These are phyloP conservation scores for Physocephala rufipes DNA, from an alignment of 2,888 invertebrate genomes.

Conservation along the genomic window DNA sequence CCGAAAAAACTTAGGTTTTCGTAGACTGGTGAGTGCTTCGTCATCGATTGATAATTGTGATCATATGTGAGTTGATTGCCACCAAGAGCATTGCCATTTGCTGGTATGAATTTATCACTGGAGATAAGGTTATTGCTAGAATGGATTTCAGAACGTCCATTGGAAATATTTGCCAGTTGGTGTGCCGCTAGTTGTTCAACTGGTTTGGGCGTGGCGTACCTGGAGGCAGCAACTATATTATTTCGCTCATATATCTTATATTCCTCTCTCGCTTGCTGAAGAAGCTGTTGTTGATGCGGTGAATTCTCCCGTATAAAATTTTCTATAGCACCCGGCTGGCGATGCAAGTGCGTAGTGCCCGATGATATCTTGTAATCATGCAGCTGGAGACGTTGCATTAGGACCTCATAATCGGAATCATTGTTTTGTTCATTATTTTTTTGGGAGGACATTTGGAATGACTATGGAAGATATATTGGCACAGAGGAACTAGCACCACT, in stretches of 20 bases:
- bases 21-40: conserved; percentile 71
- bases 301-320: conserved; percentile 52
- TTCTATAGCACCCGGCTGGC: conserved; percentile 55
- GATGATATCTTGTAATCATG: conserved; percentile 41
- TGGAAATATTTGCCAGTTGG: conserved; percentile 66
- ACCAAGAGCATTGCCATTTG: conserved; percentile 50
- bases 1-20: conserved; percentile 86
- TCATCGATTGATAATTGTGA: conserved; percentile 55
- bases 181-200: conserved; percentile 63
- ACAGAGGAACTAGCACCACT: conserved; percentile 16
- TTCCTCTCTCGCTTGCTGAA: conserved; percentile 70
- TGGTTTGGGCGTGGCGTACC: conserved; percentile 80
- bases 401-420: conserved; percentile 58
- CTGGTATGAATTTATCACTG: conserved; percentile 35
- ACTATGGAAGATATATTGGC: neutral
- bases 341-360: conserved; percentile 46
- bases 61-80: conserved; percentile 61
- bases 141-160: conserved; percentile 41
- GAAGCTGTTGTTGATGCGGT: conserved; percentile 56
- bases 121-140: conserved; percentile 21
- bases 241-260: conserved; percentile 74
- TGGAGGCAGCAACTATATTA: conserved; percentile 79
- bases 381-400: conserved; percentile 61
- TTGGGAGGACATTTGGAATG: conserved; percentile 37
- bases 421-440: conserved; percentile 42